Evolutionary conservation across 1,140 invertebrate genomes (phyloP), one percentile per base, ranked within the genome.

Genomic region (Drosophila teissieri): DNA sequence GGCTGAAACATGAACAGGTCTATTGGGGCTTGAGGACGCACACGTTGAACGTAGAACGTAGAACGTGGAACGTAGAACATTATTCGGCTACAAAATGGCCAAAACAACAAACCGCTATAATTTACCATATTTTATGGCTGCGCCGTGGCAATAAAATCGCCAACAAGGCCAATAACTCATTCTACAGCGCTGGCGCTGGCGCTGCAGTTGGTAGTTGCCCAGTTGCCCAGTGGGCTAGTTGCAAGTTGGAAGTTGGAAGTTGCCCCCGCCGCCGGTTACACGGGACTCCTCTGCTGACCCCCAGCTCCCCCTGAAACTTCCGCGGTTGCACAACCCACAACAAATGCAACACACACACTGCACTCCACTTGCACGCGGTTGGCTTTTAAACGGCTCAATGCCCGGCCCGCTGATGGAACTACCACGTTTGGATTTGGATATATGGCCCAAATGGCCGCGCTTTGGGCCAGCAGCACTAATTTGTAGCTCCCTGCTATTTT

Each of bases 111-210:
- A 91, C 90, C 90, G 88, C 90, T 91, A 91, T 91, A 91, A 91
- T 91, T 91, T 91, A 91, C 90, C 90, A 91, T 91, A 91, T 91
- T 91, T 91, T 91, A 91, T 91, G 90, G 88, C 90, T 91, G 90
- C 86, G 78, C 78, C 91, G 90, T 85, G 90, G 90, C 90, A 91
- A 91, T 91, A 91, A 91, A 91, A 91, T 91, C 83, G 86, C 80
- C 90, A 91, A 91, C 90, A 91, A 91, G 83, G 80, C 68, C 83
- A 73, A 91, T 91, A 91, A 91, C 84, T 91, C 90, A 91, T 91
- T 91, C 81, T 89, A 90, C 75, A 81, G 80, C 81, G 63, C 73
- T 70, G 58, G 80, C 81, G 63, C 73, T 70, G 58, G 62, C 78
- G 81, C 80, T 80, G 80, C 58, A 60, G 36, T 37, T 39, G 51